Percentiles rank a stretch among this genome's conserved stretches.
These are phyloP conservation scores for Magallana ariakensis DNA, from an alignment of 1,140 invertebrate species.

Conservation along the genomic window DNA sequence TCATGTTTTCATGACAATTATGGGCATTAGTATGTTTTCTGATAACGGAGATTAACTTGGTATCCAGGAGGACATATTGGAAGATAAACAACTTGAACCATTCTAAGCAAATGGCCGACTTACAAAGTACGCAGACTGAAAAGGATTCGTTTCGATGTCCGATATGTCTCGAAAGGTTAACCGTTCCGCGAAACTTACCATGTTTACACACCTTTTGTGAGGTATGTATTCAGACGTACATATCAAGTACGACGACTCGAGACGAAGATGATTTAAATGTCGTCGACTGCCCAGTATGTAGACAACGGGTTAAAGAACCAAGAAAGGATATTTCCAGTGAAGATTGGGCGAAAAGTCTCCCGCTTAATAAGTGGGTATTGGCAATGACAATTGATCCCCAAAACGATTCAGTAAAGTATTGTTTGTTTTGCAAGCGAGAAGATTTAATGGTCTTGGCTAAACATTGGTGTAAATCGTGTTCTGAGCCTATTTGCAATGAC, in stretches of 20 bases:
- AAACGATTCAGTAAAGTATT: background rate
- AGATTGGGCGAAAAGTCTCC: background rate
- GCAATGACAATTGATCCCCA: background rate
- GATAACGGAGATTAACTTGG: too few relatives aligned
- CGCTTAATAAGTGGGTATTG: background rate
- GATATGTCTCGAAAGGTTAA: background rate
- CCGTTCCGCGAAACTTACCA: background rate
- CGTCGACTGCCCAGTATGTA: background rate
- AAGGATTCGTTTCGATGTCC: background rate
- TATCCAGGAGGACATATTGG: too few relatives aligned
- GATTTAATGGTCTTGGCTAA: background rate
- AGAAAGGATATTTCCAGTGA: background rate
- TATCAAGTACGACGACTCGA: background rate
- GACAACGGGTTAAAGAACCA: background rate
- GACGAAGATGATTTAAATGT: background rate
- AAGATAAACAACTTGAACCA: too few relatives aligned
- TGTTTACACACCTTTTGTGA: background rate
- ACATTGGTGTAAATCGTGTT: background rate
- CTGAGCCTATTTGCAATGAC: background rate
- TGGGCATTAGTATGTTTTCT: too few relatives aligned
- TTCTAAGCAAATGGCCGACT: too few relatives aligned
- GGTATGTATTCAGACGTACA: background rate
- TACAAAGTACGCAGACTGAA: too few relatives aligned
- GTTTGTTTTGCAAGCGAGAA: background rate
- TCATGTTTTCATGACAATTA: too few relatives aligned